Conservation (phyloP, 2,797 vertebrate genomes). For the Tauraco hartlaubi region DNA sequence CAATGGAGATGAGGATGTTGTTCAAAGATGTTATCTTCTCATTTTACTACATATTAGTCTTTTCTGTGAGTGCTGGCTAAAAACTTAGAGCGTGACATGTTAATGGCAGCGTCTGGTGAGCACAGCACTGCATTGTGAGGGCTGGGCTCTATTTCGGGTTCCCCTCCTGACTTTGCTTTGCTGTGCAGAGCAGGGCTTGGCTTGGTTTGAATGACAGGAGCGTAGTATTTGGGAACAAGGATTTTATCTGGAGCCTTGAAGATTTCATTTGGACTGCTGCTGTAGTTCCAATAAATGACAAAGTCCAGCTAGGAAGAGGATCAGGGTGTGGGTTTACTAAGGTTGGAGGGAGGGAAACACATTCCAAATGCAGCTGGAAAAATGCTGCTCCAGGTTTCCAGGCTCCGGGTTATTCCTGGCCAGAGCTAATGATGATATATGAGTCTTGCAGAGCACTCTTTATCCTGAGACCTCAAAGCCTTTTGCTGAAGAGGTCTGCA, state of each 20-base stretch:
- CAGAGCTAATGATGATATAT: slow-evolving; percentile 52
- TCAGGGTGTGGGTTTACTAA: background rate
- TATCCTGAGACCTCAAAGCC: slow-evolving; percentile 5
- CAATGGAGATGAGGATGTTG: background rate
- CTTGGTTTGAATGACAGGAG: background rate
- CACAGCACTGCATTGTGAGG: background rate
- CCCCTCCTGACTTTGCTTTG: background rate
- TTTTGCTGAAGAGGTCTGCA: background rate
- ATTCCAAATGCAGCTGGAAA: slow-evolving; percentile 7
- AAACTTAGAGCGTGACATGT: background rate
- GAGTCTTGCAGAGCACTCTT: slow-evolving; percentile 21
- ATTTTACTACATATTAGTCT: background rate
- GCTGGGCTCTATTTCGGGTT: background rate
- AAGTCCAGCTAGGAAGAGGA: background rate
- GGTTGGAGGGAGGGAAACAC: background rate
- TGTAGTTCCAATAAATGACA: background rate
- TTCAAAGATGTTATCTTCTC: background rate
- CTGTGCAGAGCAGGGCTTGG: background rate
- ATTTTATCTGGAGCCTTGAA: background rate
- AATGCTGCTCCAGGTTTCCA: background rate
- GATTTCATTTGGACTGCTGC: background rate
- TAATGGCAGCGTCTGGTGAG: background rate
- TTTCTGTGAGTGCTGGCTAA: accelerated
- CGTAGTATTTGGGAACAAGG: background rate
- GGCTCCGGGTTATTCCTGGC: slow-evolving; percentile 28